Evolutionary conservation across 2,113 vertebrate genomes (phyloP).

Genomic region (Columba livia): DNA sequence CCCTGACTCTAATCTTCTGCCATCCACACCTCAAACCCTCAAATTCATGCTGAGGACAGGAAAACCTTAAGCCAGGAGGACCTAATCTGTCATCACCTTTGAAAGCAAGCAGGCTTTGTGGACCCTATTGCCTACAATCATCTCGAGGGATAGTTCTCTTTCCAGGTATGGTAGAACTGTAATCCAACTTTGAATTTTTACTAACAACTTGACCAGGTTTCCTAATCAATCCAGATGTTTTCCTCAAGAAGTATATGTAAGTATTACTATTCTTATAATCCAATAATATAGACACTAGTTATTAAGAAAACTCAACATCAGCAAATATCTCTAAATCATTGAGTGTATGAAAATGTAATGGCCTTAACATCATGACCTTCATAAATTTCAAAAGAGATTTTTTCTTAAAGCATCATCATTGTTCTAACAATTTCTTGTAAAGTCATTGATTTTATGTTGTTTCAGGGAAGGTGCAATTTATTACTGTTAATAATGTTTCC

Average conservation of each 20-base stretch:
- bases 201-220: not conserved
- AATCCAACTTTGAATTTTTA: not conserved
- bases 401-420: not conserved
- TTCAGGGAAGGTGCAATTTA: slow-evolving; percentile 8
- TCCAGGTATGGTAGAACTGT: not conserved
- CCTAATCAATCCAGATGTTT: not conserved
- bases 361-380: not conserved
- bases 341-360: not conserved
- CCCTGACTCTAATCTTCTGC: not conserved
- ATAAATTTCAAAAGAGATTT: not conserved
- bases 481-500: not conserved
- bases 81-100: not conserved
- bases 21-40: not conserved
- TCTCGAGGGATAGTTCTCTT: not conserved
- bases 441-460: slow-evolving; percentile 32
- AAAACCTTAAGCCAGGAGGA: not conserved
- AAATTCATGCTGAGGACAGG: not conserved
- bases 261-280: not conserved
- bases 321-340: not conserved
- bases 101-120: not conserved
- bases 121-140: not conserved
- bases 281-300: not conserved
- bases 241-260: not conserved
- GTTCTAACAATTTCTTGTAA: slow-evolving; percentile 18
- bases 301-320: not conserved